Percentiles rank a stretch among this genome's conserved stretches.
These are phyloP conservation scores for Pantherophis guttatus DNA, from an alignment of 2,113 vertebrate species.

Conservation along the genomic window DNA sequence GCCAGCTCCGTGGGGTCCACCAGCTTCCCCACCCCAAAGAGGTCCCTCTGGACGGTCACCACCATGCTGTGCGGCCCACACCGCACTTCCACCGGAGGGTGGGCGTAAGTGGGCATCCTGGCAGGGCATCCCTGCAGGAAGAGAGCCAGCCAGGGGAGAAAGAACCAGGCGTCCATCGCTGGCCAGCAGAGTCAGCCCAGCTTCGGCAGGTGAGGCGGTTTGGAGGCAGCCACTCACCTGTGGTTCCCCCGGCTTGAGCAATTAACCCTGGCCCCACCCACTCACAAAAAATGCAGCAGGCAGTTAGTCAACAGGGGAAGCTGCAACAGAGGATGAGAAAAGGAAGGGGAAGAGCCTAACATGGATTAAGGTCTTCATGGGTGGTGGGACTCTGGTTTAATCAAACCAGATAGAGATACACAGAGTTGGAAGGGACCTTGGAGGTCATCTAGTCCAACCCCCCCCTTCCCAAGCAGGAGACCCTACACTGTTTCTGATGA, in stretches of 20 bases:
- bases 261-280: background rate
- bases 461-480: no score
- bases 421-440: no score
- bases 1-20: background rate
- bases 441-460: no score
- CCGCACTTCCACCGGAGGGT: background rate
- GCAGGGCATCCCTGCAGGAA: background rate
- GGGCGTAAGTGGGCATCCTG: background rate
- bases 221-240: background rate
- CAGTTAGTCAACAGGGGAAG: background rate
- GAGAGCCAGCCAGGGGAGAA: background rate
- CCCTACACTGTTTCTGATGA: no score
- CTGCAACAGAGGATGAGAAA: no score
- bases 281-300: background rate
- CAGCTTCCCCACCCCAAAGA: slow-evolving; percentile 35
- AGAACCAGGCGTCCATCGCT: fast-evolving
- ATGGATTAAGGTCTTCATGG: background rate
- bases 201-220: background rate
- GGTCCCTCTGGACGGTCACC: slow-evolving; percentile 23
- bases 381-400: background rate
- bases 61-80: slow-evolving; percentile 47
- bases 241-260: background rate
- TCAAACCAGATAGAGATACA: no score
- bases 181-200: background rate
- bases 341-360: no score